A percentile compares a stretch with the other conserved stretches of the same genome.
Evolutionary conservation across 2,888 invertebrate genomes (phyloP).

Genomic region (Autographa gamma): DNA sequence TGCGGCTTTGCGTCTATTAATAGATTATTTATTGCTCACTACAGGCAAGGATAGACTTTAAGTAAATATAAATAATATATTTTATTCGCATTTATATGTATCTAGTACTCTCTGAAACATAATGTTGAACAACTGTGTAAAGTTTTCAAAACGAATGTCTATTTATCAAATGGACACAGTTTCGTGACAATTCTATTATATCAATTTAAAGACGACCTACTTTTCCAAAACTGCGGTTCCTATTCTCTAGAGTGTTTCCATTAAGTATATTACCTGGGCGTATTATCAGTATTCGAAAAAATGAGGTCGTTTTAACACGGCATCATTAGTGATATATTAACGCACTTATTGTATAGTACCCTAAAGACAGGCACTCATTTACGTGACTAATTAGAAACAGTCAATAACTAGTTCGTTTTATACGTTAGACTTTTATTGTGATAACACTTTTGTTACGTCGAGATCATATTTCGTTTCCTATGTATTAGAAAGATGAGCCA

Average conservation of each 20-base stretch:
- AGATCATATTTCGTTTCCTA: not conserved
- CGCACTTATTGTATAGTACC: conserved; percentile 18
- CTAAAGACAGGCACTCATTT: conserved; percentile 27
- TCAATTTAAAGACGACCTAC: conserved; percentile 34
- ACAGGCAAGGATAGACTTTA: not conserved
- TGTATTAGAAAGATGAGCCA: not conserved
- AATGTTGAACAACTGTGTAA: not conserved
- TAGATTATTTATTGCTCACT: not conserved
- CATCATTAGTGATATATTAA: conserved; percentile 43
- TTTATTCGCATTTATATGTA: not conserved
- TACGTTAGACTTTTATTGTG: not conserved
- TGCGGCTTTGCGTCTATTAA: conserved; percentile 8
- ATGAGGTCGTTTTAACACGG: conserved; percentile 38
- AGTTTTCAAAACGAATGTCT: not conserved
- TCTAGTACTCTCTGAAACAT: not conserved
- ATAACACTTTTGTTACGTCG: not conserved
- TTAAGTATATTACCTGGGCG: conserved; percentile 53
- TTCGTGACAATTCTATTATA: conserved; percentile 24
- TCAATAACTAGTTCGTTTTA: conserved; percentile 27
- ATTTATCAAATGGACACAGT: conserved; percentile 3
- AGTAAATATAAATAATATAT: not conserved
- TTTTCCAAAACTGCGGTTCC: conserved; percentile 38
- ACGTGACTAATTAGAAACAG: conserved; percentile 29
- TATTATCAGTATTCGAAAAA: conserved; percentile 50
- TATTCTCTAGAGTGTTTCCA: conserved; percentile 50